Conservation (phyloP, 2,888 invertebrate genomes). For the Ashinkailepas kermadecensis region DNA sequence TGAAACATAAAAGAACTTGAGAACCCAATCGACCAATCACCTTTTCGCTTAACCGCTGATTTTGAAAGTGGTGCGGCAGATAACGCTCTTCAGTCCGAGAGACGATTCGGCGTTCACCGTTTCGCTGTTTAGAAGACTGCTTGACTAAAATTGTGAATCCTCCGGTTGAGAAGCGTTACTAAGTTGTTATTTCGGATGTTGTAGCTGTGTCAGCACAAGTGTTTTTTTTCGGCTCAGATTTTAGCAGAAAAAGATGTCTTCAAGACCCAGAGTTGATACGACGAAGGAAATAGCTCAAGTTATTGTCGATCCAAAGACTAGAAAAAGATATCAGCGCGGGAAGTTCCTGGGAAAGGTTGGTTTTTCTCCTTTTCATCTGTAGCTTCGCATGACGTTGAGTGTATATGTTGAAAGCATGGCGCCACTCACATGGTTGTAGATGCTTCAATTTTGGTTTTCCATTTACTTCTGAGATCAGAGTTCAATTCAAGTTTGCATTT, state of each 20-base stretch:
- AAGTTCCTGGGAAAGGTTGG: constrained; percentile 83
- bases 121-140: too few relatives aligned
- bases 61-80: constrained; percentile 19
- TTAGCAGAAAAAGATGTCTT: constrained; percentile 24
- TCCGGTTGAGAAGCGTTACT: too few relatives aligned
- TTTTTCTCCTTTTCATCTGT: constrained; percentile 25
- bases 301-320: constrained; percentile 65
- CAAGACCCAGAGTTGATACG: constrained; percentile 28
- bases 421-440: too few relatives aligned
- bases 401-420: neutral
- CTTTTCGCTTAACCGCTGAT: neutral
- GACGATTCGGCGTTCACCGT: too few relatives aligned
- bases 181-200: too few relatives aligned
- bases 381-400: neutral
- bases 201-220: neutral
- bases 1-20: too few relatives aligned
- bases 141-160: too few relatives aligned
- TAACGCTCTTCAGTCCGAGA: neutral
- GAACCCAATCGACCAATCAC: neutral
- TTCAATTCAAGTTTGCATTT: too few relatives aligned
- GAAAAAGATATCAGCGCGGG: constrained; percentile 70
- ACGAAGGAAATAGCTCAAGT: constrained; percentile 61
- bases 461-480: too few relatives aligned
- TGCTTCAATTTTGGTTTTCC: too few relatives aligned
- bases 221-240: too few relatives aligned